Base-by-base conservation (phyloP, 2,797 vertebrate genomes). In the Epinephelus coioides region DNA sequence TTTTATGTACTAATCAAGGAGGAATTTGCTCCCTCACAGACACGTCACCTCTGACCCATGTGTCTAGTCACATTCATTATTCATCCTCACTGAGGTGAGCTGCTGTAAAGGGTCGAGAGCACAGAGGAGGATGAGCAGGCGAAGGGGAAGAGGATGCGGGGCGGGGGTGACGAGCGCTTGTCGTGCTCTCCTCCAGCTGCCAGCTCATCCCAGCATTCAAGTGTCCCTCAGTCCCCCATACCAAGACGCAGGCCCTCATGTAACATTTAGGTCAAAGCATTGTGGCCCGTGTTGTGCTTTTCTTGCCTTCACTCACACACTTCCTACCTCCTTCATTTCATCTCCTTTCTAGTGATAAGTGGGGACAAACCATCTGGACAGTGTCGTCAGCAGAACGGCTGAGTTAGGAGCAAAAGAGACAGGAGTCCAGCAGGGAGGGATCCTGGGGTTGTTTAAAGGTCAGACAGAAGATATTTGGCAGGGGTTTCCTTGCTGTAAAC, bases 1-100 rank as follows among this genome's bases (percentile, higher is more conserved):
- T 95, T 95, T 95, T 95, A 94, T 95, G 94, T 94, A 94, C 94
- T 94, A 95, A 96, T 96, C 95, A 95, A 95, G 95, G 92, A 94
- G 94, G 95, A 95, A 94, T 95, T 94, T 93, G 90, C 93, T 95
- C 92, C 92, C 94, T 93, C 93, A 90, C 93, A 95, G 95, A 95
- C 93, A 95, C 84, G 81, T 90, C 94, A 94, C 94, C 94, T 91
- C 88, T 95, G 95, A 95, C 95, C 95, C 86, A 23, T 47, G 88
- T 83, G 87, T 95, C 94, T 94, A 90, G 92, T 95, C 93, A 87
- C 91, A 94, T 95, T 94, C 91, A 96, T 96, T 95, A 96, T 96
- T 96, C 95, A 95, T 95, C 86, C 73, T 87, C 85, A 81, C 88
- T 30, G 90, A 94, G 94, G 94, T 94, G 93, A 95, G 91, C 78